phyloP scores from a whole-genome alignment of 2,113 vertebrate genomes.

The Galeopterus variegatus region DNA sequence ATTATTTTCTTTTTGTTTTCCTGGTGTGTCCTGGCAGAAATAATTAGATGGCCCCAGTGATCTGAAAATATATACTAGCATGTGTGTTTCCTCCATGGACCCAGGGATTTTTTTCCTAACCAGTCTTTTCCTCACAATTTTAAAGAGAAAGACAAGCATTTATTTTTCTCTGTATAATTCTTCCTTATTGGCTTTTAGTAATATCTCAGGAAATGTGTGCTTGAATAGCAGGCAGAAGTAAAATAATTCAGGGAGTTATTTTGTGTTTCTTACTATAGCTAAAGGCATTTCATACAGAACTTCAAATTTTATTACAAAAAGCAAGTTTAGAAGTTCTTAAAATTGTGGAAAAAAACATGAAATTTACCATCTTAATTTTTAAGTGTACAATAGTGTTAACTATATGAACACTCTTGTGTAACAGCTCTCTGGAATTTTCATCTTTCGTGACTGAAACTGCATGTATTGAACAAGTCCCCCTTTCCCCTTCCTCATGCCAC shows the following conservation, averaged over 20 bases:
- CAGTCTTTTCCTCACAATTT: not conserved
- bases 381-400: not conserved
- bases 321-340: not conserved
- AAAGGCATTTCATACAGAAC: not conserved
- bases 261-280: not conserved
- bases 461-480: not conserved
- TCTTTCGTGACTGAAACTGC: not conserved
- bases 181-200: not conserved
- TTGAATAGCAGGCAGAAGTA: not conserved
- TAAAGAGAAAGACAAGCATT: constrained; percentile 22
- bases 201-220: not conserved
- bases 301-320: not conserved
- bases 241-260: not conserved
- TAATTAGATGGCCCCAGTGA: not conserved
- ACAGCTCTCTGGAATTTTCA: not conserved
- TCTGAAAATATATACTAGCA: not conserved
- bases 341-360: not conserved
- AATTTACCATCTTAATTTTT: not conserved
- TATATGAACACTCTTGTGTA: not conserved
- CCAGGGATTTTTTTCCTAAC: too few relatives aligned
- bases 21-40: not conserved
- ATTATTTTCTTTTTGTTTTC: not conserved
- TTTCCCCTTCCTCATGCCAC: rapidly evolving
- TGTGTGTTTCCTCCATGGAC: not conserved
- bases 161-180: constrained; percentile 28